phyloP scores from a whole-genome alignment of 2,113 vertebrate genomes.

The Corapipo altera region DNA sequence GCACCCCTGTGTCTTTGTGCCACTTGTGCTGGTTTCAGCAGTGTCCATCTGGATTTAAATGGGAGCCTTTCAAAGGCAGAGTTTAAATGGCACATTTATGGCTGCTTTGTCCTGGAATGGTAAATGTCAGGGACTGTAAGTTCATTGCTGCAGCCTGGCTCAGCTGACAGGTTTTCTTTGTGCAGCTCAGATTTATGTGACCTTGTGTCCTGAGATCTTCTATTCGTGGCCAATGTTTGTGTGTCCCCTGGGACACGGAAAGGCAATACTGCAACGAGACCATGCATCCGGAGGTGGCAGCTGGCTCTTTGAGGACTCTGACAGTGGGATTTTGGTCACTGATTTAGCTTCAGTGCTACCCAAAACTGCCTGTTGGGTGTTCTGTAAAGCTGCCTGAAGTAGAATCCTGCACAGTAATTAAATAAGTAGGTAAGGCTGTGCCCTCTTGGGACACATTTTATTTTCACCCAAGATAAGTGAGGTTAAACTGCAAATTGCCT shows the following conservation, averaged over 20 bases:
- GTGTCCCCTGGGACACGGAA: neutral
- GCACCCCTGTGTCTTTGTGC: neutral
- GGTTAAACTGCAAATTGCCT: neutral
- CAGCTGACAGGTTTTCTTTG: neutral
- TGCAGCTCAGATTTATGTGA: neutral
- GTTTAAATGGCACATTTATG: slow-evolving; percentile 16
- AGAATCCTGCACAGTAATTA: neutral
- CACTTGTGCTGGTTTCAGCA: neutral
- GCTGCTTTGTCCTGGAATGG: slow-evolving; percentile 1
- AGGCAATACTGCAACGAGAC: neutral
- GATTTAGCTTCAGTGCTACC: neutral
- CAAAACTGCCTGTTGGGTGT: neutral
- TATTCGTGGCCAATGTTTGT: neutral
- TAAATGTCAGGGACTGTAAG: neutral
- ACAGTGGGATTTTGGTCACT: neutral
- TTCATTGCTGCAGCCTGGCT: neutral
- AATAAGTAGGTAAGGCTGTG: neutral
- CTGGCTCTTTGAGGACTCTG: neutral
- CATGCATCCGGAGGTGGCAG: neutral
- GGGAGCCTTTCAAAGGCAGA: slow-evolving; percentile 8
- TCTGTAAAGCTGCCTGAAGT: neutral
- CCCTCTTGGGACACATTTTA: neutral
- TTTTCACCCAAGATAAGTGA: neutral
- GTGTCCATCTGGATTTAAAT: neutral
- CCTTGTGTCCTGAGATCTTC: neutral